Conservation (phyloP, 2,888 invertebrate genomes). For the Hyalella azteca region DNA sequence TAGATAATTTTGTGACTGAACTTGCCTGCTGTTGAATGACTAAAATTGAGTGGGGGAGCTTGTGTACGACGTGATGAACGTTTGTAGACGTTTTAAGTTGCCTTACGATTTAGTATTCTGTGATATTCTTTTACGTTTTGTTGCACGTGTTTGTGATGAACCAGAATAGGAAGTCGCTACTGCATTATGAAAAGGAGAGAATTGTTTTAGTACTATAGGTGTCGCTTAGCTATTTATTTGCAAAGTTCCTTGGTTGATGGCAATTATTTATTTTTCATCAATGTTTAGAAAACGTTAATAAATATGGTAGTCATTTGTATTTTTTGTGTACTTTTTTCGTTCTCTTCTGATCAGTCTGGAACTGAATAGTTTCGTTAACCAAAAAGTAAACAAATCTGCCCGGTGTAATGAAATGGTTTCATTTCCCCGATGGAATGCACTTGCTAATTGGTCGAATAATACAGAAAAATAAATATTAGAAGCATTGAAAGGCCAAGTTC, state of each 20-base stretch:
- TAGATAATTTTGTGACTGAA: too few species aligned
- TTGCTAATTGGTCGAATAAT: too few species aligned
- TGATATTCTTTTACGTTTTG: not conserved
- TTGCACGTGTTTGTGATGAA: not conserved
- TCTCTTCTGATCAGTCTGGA: not conserved
- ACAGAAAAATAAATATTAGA: too few species aligned
- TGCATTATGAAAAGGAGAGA: not conserved
- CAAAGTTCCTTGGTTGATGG: not conserved
- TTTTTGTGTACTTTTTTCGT: not conserved
- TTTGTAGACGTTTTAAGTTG: too few species aligned
- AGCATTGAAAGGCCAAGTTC: too few species aligned
- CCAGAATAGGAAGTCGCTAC: not conserved
- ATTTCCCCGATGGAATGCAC: too few species aligned
- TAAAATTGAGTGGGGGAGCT: too few species aligned
- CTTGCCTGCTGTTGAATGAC: too few species aligned
- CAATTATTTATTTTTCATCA: constrained; percentile 25
- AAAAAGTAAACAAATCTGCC: constrained; percentile 4
- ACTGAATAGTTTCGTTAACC: not conserved
- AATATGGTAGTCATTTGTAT: not conserved
- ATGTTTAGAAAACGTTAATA: constrained; percentile 1
- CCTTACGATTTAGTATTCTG: not conserved
- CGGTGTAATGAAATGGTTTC: not conserved
- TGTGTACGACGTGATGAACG: too few species aligned
- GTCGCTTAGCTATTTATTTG: not conserved
- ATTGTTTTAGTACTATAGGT: not conserved